Conservation (phyloP, 2,888 invertebrate species). For the Callyntrura sp. region DNA sequence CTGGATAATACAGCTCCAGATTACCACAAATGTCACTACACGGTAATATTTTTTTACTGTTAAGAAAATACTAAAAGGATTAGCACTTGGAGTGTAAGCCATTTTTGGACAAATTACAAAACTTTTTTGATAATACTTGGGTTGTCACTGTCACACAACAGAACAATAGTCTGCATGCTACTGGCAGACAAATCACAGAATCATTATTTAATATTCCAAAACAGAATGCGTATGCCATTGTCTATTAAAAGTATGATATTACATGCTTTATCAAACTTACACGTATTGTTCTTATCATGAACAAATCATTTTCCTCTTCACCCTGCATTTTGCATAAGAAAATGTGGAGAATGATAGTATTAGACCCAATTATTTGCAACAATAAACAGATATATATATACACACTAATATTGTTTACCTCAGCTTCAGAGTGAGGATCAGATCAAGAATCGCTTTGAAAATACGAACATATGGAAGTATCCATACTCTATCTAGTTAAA, state of each 20-base stretch:
- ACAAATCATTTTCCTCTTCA: constrained; percentile 45
- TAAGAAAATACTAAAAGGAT: neutral
- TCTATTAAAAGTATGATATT: constrained; percentile 29
- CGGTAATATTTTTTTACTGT: neutral
- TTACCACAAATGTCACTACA: neutral
- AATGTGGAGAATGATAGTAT: neutral
- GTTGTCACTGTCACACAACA: constrained; percentile 4
- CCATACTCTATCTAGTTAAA: neutral
- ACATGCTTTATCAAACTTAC: neutral
- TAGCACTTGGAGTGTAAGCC: neutral
- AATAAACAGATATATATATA: no score
- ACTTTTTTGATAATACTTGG: neutral
- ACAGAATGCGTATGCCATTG: neutral
- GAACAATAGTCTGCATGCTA: constrained; percentile 6
- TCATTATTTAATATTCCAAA: constrained; percentile 48
- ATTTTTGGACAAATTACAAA: neutral
- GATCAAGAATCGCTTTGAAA: neutral
- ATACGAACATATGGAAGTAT: neutral
- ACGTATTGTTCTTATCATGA: neutral
- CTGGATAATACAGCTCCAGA: neutral
- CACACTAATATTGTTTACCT: neutral
- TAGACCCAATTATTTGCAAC: neutral
- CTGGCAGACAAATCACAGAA: constrained; percentile 15
- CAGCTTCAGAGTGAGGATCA: neutral
- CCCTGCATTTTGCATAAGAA: neutral